A percentile compares a stretch with the other conserved stretches of the same genome.
Conservation (phyloP, 2,888 invertebrate species). For the Heliconius ismenius region DNA sequence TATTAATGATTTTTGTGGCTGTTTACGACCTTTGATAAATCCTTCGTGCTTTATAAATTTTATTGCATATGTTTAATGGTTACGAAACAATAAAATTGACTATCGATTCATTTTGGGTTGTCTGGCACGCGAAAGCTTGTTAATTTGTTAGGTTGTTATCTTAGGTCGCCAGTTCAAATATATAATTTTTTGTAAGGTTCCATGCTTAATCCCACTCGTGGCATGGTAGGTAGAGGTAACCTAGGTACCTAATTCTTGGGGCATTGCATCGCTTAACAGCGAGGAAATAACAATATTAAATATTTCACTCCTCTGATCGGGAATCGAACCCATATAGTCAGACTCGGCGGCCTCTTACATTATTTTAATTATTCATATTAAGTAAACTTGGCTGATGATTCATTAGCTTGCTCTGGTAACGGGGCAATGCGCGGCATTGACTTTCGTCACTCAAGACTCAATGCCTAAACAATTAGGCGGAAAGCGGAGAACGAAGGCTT, state of each 20-base stretch:
- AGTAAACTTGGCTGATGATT: background rate
- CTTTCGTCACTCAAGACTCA: background rate
- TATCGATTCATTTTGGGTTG: background rate
- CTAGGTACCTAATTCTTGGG: too few relatives aligned
- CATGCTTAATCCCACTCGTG: too few relatives aligned
- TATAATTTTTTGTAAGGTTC: too few relatives aligned
- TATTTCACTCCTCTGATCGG: too few relatives aligned
- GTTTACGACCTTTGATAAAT: slow-evolving; percentile 39
- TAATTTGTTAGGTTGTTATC: background rate
- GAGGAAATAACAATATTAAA: too few relatives aligned
- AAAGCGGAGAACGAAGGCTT: background rate
- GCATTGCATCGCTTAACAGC: too few relatives aligned
- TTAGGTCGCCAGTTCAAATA: background rate
- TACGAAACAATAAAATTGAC: background rate
- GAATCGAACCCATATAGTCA: too few relatives aligned
- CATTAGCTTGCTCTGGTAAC: too few relatives aligned
- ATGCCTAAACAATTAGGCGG: background rate
- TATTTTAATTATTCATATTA: background rate
- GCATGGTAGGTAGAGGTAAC: too few relatives aligned
- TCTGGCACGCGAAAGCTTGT: background rate
- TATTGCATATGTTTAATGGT: slow-evolving; percentile 30
- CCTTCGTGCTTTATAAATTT: slow-evolving; percentile 35
- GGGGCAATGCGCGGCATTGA: background rate
- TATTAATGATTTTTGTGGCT: slow-evolving; percentile 46
- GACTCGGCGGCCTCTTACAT: too few relatives aligned